Conservation (phyloP, 1,140 invertebrate species). For the Drosophila ogumai region DNA sequence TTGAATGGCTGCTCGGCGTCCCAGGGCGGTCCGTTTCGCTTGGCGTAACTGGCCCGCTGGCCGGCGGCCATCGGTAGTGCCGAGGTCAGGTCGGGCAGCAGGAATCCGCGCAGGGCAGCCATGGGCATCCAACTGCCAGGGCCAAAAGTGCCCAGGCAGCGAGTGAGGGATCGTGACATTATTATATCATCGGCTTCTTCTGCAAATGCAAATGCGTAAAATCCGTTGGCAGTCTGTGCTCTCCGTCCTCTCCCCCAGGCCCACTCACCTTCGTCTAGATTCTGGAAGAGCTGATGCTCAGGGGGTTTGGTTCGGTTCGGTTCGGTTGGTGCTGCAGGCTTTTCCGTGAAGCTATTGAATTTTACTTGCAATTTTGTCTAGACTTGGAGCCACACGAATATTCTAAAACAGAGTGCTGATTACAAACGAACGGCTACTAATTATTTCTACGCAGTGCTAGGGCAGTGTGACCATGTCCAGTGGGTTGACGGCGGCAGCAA, state of each 20-base stretch:
- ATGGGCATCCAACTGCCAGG: background rate
- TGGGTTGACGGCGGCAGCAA: background rate
- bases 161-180: slow-evolving; percentile 51
- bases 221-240: slow-evolving; percentile 40
- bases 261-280: slow-evolving; percentile 11
- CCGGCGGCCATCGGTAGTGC: background rate
- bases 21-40: slow-evolving; percentile 68
- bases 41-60: slow-evolving; percentile 59
- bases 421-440: slow-evolving; percentile 6
- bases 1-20: slow-evolving; percentile 68
- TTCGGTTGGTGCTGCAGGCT: background rate
- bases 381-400: background rate
- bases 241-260: background rate
- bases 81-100: background rate
- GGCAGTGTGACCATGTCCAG: slow-evolving; percentile 10
- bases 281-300: slow-evolving; percentile 1
- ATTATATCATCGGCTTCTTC: slow-evolving; percentile 46
- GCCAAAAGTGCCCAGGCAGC: slow-evolving; percentile 17
- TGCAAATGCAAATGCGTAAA: slow-evolving; percentile 44
- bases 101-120: slow-evolving; percentile 6
- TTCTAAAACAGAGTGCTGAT: background rate
- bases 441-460: slow-evolving; percentile 1
- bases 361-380: slow-evolving; percentile 32
- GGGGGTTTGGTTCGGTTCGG: background rate
- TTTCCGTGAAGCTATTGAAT: background rate